Percentiles rank a stretch among this genome's conserved stretches.
phyloP scores from a whole-genome alignment of 2,797 vertebrate genomes.

The Scomberomorus guttatus region DNA sequence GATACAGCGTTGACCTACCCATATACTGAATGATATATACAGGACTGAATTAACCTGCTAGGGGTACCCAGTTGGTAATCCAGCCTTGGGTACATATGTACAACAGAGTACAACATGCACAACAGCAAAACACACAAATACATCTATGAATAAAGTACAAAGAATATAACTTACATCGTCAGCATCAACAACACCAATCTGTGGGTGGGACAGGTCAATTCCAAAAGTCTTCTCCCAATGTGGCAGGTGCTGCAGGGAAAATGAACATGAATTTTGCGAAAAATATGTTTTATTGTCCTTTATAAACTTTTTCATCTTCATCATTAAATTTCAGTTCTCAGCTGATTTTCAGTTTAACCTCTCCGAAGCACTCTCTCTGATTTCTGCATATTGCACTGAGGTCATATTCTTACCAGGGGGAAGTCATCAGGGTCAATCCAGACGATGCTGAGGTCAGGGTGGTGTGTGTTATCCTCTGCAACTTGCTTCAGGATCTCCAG shows the following conservation, averaged over 20 bases:
- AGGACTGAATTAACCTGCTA: neutral
- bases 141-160: neutral
- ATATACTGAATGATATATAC: neutral
- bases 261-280: neutral
- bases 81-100: neutral
- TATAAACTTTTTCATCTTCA: neutral
- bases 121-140: neutral
- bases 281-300: neutral
- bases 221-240: slow-evolving; percentile 95
- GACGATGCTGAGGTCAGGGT: slow-evolving; percentile 92
- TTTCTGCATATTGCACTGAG: neutral
- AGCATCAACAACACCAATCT: slow-evolving; percentile 93
- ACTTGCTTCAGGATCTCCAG: slow-evolving; percentile 92
- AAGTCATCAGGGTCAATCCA: slow-evolving; percentile 97
- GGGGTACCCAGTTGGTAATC: neutral
- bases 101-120: neutral
- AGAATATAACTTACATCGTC: slow-evolving; percentile 88
- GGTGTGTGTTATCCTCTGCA: slow-evolving; percentile 91
- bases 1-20: neutral
- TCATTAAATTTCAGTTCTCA: neutral
- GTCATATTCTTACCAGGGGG: slow-evolving; percentile 87
- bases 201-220: slow-evolving; percentile 91
- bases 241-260: slow-evolving; percentile 86
- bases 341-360: neutral
- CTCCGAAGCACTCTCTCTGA: neutral